Evolutionary conservation across 2,113 vertebrate genomes (phyloP), one percentile per base, ranked within the genome.

Genomic region (Xenopus laevis): DNA sequence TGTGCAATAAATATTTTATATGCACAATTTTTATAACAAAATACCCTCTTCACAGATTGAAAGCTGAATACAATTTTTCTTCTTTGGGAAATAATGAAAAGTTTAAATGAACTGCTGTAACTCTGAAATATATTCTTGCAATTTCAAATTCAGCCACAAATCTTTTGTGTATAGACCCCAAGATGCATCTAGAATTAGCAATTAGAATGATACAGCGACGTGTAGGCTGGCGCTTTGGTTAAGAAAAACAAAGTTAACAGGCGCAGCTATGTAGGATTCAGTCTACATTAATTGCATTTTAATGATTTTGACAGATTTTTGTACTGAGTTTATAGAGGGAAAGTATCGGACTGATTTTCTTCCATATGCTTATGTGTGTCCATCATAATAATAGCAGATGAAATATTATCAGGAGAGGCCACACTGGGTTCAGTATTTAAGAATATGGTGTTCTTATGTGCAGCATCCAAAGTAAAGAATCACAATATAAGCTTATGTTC

Each of bases 1-100:
- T 69, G 18, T 69, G 55, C 69, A 66, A 68, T 76, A 63, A 76
- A 69, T 75, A 53, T 76, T 69, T 69, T 40, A 76, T 44, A 69
- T 63, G 61, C 63, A n/a, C 16, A 45, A 47, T 16, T 66, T 12
- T 59, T 47, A 69, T 44, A 55, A 50, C 55, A 63, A 47, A 27
- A 21, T 17, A 63, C n/a, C 21, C 46, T 17, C 33, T 17, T 53
- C 12, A 20, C 30, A 33, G 23, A 27, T 9, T 76, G 20, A 53
- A 69, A 65, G 30, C n/a, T 63, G 59, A 65, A 44, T 65, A 46
- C 16, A 44, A 20, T 5, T 65, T 18, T 46, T 40, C 30, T 20
- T 65, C n/a, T 16, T 46, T 7, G 4, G 46, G 50, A 60, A 74
- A 55, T 55, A 68, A 61, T 57, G 17, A 65, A 47, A 65, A 65